phyloP scores from a whole-genome alignment of 2,888 invertebrate genomes.

The Lydus trimaculatus region DNA sequence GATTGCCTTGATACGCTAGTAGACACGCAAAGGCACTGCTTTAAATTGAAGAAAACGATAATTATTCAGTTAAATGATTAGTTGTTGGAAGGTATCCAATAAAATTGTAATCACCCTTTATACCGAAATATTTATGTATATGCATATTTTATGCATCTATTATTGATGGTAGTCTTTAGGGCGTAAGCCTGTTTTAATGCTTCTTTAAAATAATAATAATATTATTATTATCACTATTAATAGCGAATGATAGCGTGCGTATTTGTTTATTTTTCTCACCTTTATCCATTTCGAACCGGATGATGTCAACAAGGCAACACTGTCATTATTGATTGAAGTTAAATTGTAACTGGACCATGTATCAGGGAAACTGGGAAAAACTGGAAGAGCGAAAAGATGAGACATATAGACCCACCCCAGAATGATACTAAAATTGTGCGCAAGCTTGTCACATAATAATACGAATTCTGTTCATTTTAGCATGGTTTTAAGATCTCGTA shows the following conservation, averaged over 20 bases:
- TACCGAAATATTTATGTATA: no score
- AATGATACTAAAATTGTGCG: constrained; percentile 16
- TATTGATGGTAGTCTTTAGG: neutral
- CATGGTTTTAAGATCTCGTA: constrained; percentile 17
- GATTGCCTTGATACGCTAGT: no score
- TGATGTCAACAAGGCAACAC: constrained; percentile 19
- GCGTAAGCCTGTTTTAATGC: neutral
- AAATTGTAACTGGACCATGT: constrained; percentile 44
- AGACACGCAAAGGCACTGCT: no score
- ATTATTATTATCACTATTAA: neutral
- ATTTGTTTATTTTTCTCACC: constrained; percentile 31
- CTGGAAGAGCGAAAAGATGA: constrained; percentile 37
- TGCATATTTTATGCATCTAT: no score
- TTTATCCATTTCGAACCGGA: constrained; percentile 38
- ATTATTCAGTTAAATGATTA: no score
- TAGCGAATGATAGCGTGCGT: neutral
- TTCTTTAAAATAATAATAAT: neutral
- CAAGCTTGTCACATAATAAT: constrained; percentile 20
- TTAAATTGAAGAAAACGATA: no score
- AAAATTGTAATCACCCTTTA: no score
- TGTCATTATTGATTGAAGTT: constrained; percentile 41
- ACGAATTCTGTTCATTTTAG: constrained; percentile 30
- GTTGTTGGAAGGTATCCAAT: no score
- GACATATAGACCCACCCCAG: constrained; percentile 37
- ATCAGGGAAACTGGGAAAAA: constrained; percentile 39